Base-by-base conservation (phyloP, 1,140 invertebrate genomes). In the Orussus abietinus region DNA sequence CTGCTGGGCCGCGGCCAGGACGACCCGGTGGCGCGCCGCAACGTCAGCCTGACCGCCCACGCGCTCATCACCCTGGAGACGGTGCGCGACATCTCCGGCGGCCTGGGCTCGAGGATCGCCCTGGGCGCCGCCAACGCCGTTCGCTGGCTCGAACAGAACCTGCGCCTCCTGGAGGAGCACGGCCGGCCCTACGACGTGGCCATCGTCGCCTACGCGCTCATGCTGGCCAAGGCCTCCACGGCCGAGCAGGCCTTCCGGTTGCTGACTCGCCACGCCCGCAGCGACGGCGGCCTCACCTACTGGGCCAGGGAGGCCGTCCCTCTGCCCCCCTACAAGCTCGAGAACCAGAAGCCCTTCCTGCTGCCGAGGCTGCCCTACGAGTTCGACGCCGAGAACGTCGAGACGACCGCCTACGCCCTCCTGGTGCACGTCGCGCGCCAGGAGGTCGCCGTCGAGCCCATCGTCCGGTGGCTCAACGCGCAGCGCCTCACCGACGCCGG, bases 391-490 rank as follows among this genome's bases (percentile, higher is more conserved):
- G 84, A 87, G 52, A 96, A 96, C 63, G 88, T 96, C 18, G 92
- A 94, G 60, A 83, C 92, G 0, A 96, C 93, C 0, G 87, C 92
- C 0, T 97, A 95, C 62, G 93, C 88, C 2, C 70, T 98, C n/a
- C 65, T 96, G 47, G 85, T 91, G 0, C 91, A 94, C 62, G 88
- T 90, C 28, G 83, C 84, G 7, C 75, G 88, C 10, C 87, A 92
- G 59, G 88, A 92, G 47, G 76, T 86, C 44, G 78, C 83, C 36
- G 77, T 85, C 17, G 88, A 92, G 44, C 80, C 84, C 7, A 93
- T 96, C 58, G 92, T 96, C 14, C 84, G 86, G 57, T 98, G 94
- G 94, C 70, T 98, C 4, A 95, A 95, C 65, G 79, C 87, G 0
- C 93, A 96, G 62, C 77, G 94, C 33, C 75, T 96, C 1, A 85